These are phyloP conservation scores for Flexamia atlantica DNA, from an alignment of 2,888 invertebrate species.

Conservation along the genomic window DNA sequence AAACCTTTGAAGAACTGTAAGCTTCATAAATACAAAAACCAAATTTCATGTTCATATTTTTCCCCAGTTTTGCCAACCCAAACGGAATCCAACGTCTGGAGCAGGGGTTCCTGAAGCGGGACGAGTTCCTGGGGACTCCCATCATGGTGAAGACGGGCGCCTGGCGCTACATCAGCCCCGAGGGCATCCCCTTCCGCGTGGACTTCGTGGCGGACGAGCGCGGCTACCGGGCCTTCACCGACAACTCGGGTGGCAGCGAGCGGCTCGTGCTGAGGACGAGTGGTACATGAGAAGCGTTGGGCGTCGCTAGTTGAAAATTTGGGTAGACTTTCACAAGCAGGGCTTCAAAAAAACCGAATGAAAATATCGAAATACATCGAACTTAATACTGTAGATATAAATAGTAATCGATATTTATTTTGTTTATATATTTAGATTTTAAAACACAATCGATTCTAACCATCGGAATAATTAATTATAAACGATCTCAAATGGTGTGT, in stretches of 20 bases:
- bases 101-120: slow-evolving; percentile 59
- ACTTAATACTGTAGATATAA: too few relatives aligned
- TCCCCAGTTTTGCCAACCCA: slow-evolving; percentile 38
- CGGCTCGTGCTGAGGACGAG: background rate
- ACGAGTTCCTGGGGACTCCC: background rate
- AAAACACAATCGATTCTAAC: too few relatives aligned
- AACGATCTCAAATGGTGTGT: too few relatives aligned
- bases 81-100: slow-evolving; percentile 40
- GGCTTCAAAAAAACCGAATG: too few relatives aligned
- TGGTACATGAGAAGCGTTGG: background rate
- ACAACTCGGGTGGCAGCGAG: background rate
- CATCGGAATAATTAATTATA: too few relatives aligned
- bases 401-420: too few relatives aligned
- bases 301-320: too few relatives aligned
- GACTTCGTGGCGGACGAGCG: slow-evolving; percentile 71
- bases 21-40: too few relatives aligned
- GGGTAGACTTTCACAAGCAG: too few relatives aligned
- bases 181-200: slow-evolving; percentile 73
- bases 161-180: slow-evolving; percentile 79
- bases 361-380: too few relatives aligned
- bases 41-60: background rate
- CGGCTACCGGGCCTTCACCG: slow-evolving; percentile 70
- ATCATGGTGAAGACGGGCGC: slow-evolving; percentile 73
- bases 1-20: too few relatives aligned
- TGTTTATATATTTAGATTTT: too few relatives aligned